Conservation (phyloP, 1,140 invertebrate species). For the Hylaeus volcanicus region DNA sequence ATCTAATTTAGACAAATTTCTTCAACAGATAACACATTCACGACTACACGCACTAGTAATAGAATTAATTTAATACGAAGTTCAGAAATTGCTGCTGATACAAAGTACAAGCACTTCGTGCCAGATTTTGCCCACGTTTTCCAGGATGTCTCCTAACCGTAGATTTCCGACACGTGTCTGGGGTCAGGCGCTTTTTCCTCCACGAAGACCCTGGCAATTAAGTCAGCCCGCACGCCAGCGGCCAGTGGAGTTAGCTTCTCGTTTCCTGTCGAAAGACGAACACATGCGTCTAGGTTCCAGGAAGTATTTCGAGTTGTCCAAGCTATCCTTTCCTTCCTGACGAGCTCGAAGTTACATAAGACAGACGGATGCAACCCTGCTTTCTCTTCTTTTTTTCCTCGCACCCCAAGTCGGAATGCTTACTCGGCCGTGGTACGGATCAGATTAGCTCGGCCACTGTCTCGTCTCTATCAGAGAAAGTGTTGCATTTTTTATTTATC, state of each 20-base stretch:
- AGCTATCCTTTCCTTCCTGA: slow-evolving; percentile 21
- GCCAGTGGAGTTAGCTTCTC: slow-evolving; percentile 2
- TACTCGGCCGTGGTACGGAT: background rate
- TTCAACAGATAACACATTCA: too few relatives aligned
- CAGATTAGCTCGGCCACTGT: background rate
- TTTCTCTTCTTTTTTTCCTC: slow-evolving; percentile 14
- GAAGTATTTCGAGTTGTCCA: slow-evolving; percentile 36
- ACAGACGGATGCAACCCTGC: slow-evolving; percentile 40
- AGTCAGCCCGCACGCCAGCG: background rate
- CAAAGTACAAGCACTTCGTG: background rate
- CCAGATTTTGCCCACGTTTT: background rate
- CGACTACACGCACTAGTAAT: too few relatives aligned
- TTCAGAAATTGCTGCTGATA: too few relatives aligned
- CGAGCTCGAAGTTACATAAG: slow-evolving; percentile 46
- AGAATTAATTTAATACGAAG: too few relatives aligned
- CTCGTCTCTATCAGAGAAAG: background rate
- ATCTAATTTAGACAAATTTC: too few relatives aligned
- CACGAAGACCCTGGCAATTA: slow-evolving; percentile 42
- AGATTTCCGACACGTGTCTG: slow-evolving; percentile 27
- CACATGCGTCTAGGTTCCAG: slow-evolving; percentile 48
- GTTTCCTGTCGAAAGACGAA: slow-evolving; percentile 52
- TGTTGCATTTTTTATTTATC: background rate
- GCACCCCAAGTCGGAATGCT: slow-evolving; percentile 19
- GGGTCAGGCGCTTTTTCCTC: slow-evolving; percentile 14
- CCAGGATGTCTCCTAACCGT: background rate